Percentiles rank a stretch among this genome's conserved stretches.
phyloP scores from a whole-genome alignment of 2,113 vertebrate genomes.

The Trichechus manatus region DNA sequence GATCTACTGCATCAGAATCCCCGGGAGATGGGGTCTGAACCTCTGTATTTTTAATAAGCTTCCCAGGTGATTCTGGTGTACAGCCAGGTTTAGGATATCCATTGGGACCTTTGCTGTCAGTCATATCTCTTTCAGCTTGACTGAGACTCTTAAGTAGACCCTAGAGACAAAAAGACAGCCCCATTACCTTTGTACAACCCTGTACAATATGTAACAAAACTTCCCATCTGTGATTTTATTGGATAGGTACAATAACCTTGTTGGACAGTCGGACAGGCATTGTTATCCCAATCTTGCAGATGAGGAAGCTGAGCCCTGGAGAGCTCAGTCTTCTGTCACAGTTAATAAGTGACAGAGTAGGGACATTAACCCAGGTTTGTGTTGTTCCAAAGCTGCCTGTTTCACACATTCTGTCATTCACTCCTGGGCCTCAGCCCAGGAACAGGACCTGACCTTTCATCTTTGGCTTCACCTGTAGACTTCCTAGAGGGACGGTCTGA shows the following conservation, averaged over 20 bases:
- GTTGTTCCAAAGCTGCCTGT: neutral
- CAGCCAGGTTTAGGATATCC: slow-evolving; percentile 3
- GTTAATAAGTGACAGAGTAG: slow-evolving; percentile 49
- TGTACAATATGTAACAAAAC: slow-evolving; percentile 16
- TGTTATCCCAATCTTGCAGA: slow-evolving; percentile 28
- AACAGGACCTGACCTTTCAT: slow-evolving; percentile 31
- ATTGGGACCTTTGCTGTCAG: neutral
- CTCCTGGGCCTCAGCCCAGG: neutral
- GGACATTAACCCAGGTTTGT: neutral
- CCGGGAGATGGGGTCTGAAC: neutral
- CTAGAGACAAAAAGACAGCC: slow-evolving; percentile 29
- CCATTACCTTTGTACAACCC: neutral
- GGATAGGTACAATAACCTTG: neutral
- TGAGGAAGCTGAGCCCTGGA: neutral
- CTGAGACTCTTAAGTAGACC: slow-evolving; percentile 14
- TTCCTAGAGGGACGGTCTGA: neutral
- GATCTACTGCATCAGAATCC: neutral
- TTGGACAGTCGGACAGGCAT: slow-evolving; percentile 25
- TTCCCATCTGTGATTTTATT: slow-evolving; percentile 49
- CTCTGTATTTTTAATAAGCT: slow-evolving; percentile 13
- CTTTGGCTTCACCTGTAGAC: slow-evolving; percentile 36
- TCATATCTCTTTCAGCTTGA: slow-evolving; percentile 8
- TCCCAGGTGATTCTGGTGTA: slow-evolving; percentile 4
- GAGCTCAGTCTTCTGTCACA: neutral
- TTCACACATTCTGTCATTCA: slow-evolving; percentile 44